These are phyloP conservation scores for Palloptera scutellata DNA, from an alignment of 2,888 invertebrate genomes.

Conservation along the genomic window DNA sequence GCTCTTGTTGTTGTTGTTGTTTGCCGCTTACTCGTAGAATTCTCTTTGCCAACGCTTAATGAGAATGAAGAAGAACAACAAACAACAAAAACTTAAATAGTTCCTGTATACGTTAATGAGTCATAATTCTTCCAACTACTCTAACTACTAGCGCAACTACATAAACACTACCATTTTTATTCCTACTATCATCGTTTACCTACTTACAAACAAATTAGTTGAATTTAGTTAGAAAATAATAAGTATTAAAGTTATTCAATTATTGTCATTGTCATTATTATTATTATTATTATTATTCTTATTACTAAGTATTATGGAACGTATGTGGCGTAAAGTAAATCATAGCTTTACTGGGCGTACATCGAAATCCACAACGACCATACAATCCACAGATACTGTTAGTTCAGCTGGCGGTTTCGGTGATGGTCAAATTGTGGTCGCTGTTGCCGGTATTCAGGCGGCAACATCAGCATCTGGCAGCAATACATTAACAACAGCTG, in stretches of 20 bases:
- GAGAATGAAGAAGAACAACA: no score
- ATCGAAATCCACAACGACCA: slow-evolving; percentile 43
- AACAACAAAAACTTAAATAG: slow-evolving; percentile 15
- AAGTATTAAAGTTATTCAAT: no score
- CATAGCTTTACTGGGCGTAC: slow-evolving; percentile 60
- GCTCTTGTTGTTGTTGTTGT: no score
- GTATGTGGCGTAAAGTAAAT: slow-evolving; percentile 65
- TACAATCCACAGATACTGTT: slow-evolving; percentile 59
- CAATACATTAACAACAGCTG: not conserved
- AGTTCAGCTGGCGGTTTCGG: slow-evolving; percentile 62
- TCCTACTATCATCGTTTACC: not conserved
- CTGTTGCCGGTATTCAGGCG: slow-evolving; percentile 49
- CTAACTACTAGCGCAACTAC: not conserved
- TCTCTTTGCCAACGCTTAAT: no score
- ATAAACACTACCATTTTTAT: no score
- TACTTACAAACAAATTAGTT: not conserved
- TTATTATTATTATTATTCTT: no score
- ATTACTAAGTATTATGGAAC: no score
- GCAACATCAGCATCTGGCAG: slow-evolving; percentile 23
- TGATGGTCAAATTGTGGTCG: slow-evolving; percentile 59
- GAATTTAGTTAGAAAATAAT: not conserved
- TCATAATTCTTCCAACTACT: not conserved
- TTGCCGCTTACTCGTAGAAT: no score
- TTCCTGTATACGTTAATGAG: slow-evolving; percentile 16
- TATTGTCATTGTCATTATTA: no score